Percentiles rank a stretch among this genome's conserved stretches.
phyloP scores from a whole-genome alignment of 2,797 vertebrate species.

The Rhyacichthys aspro region DNA sequence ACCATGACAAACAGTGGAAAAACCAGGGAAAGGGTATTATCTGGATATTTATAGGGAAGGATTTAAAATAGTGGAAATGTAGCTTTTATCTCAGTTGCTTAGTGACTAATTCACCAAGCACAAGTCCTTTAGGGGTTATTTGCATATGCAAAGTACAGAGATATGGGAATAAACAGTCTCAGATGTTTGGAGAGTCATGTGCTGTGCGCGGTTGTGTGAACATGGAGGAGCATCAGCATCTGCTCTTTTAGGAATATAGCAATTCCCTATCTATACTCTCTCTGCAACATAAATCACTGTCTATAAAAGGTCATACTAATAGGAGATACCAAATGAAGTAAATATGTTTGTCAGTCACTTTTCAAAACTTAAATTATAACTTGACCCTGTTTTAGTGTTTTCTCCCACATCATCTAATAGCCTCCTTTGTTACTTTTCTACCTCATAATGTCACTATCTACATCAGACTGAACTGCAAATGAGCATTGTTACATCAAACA shows the following conservation, averaged over 20 bases:
- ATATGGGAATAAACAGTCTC: conserved; percentile 48
- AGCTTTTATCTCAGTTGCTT: conserved; percentile 56
- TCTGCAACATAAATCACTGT: too few relatives aligned
- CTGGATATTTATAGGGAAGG: conserved; percentile 19
- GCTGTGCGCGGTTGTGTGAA: conserved; percentile 8
- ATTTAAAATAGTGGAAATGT: conserved; percentile 28
- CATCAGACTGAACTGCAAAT: too few relatives aligned
- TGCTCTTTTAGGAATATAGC: conserved; percentile 8
- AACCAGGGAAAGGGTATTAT: conserved; percentile 31
- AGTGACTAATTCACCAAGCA: conserved; percentile 52
- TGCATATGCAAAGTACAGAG: conserved; percentile 63
- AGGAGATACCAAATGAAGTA: too few relatives aligned
- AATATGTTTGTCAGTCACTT: too few relatives aligned
- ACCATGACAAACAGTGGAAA: conserved; percentile 38
- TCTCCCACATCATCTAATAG: too few relatives aligned
- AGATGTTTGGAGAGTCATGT: conserved; percentile 33
- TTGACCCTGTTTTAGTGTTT: too few relatives aligned
- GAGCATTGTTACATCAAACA: too few relatives aligned
- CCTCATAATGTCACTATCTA: too few relatives aligned
- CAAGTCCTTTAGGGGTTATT: conserved; percentile 48
- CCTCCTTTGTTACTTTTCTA: too few relatives aligned
- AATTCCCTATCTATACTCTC: too few relatives aligned
- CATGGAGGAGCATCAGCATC: conserved; percentile 36
- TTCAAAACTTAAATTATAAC: too few relatives aligned
- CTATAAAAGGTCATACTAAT: too few relatives aligned